These are phyloP conservation scores for Venustaconcha ellipsiformis DNA, from an alignment of 1,140 invertebrate genomes.

Conservation along the genomic window DNA sequence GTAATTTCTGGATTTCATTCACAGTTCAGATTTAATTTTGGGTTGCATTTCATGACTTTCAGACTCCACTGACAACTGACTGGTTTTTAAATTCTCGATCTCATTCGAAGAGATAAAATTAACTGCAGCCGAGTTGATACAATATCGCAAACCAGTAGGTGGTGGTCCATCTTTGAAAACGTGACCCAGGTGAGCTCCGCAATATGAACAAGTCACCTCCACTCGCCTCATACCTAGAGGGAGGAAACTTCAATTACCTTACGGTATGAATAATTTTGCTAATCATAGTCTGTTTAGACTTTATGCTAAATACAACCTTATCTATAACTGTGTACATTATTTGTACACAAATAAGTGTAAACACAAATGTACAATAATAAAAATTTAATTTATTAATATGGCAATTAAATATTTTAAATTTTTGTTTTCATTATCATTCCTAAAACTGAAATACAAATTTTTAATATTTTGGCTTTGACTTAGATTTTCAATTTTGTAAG, in stretches of 20 bases:
- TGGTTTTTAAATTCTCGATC: neutral
- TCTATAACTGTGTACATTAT: too few species aligned
- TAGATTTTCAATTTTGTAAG: too few species aligned
- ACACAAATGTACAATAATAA: too few species aligned
- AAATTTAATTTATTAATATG: too few species aligned
- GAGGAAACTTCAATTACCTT: neutral
- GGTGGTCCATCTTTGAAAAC: constrained; percentile 96
- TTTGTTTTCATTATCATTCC: too few species aligned
- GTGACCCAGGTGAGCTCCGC: constrained; percentile 94
- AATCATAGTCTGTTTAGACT: too few species aligned
- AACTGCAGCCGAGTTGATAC: constrained; percentile 72
- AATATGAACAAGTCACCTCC: constrained; percentile 68
- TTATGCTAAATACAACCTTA: too few species aligned
- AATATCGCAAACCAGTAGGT: constrained; percentile 93
- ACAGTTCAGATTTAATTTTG: constrained; percentile 42
- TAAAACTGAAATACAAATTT: too few species aligned
- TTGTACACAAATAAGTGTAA: too few species aligned
- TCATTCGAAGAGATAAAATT: constrained; percentile 51
- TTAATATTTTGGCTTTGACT: too few species aligned
- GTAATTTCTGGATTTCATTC: neutral
- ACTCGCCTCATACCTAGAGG: constrained; percentile 39
- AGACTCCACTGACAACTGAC: neutral
- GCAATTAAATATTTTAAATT: too few species aligned
- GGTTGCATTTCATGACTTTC: neutral
- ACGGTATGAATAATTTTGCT: too few species aligned